phyloP scores from a whole-genome alignment of 2,888 invertebrate genomes.

The Erebia palarica region DNA sequence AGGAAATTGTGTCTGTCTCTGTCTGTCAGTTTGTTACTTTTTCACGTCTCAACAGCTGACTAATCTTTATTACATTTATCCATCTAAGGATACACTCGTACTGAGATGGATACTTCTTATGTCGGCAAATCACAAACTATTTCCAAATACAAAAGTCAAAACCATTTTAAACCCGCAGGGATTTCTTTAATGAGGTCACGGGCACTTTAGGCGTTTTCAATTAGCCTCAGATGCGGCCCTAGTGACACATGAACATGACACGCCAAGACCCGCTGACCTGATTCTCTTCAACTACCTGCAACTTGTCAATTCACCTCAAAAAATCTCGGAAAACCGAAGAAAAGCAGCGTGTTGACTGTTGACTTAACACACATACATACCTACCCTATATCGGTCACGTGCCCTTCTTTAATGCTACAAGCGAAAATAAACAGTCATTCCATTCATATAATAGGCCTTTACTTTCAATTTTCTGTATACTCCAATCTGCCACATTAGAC shows the following conservation, averaged over 20 bases:
- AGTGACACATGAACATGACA: constrained; percentile 78
- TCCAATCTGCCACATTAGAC: constrained; percentile 16
- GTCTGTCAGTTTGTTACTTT: too few species aligned
- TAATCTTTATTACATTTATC: too few species aligned
- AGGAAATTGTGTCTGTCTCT: too few species aligned
- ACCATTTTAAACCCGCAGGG: too few species aligned
- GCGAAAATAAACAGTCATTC: constrained; percentile 57
- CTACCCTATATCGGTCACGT: constrained; percentile 56
- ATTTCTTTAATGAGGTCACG: background rate
- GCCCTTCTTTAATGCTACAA: constrained; percentile 66
- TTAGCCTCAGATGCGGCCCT: constrained; percentile 52
- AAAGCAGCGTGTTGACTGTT: constrained; percentile 78
- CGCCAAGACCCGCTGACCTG: constrained; percentile 77
- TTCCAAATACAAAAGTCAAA: too few species aligned
- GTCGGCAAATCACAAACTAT: too few species aligned
- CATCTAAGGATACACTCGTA: too few species aligned
- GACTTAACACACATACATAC: constrained; percentile 74
- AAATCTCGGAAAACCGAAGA: constrained; percentile 75
- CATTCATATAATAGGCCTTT: constrained; percentile 63
- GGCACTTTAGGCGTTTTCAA: constrained; percentile 17
- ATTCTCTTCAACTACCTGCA: constrained; percentile 72
- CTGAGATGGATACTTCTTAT: too few species aligned
- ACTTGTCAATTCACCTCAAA: constrained; percentile 79
- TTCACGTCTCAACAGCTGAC: too few species aligned
- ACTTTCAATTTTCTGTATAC: constrained; percentile 60